Evolutionary conservation across 2,888 invertebrate genomes (phyloP).

Genomic region (Netelia fuscicornis): DNA sequence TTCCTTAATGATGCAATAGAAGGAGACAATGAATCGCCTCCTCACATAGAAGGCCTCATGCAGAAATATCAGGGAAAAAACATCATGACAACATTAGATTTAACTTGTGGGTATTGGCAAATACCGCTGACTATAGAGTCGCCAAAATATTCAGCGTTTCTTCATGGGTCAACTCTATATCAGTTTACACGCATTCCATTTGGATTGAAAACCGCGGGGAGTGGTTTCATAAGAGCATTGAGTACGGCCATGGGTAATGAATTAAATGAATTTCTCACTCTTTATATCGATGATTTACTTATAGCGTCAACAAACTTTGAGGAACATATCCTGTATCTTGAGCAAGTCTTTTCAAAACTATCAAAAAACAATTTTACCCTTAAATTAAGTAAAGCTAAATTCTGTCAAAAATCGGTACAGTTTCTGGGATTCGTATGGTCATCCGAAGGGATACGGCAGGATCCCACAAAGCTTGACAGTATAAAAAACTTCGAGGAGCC

Average conservation of each 20-base stretch:
- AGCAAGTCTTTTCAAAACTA: constrained; percentile 68
- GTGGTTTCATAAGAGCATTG: constrained; percentile 67
- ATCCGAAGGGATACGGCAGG: constrained; percentile 41
- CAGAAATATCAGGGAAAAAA: background rate
- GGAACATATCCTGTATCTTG: constrained; percentile 71
- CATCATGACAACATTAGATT: background rate
- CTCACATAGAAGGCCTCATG: constrained; percentile 37
- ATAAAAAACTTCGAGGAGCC: constrained; percentile 72
- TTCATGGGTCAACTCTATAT: constrained; percentile 30
- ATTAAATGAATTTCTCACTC: constrained; percentile 71
- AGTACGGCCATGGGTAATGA: constrained; percentile 71
- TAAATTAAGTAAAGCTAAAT: constrained; percentile 70
- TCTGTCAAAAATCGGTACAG: constrained; percentile 56
- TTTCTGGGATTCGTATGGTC: constrained; percentile 63
- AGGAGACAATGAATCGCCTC: constrained; percentile 71
- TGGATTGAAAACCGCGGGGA: constrained; percentile 75
- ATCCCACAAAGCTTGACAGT: constrained; percentile 61
- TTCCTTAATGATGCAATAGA: constrained; percentile 72
- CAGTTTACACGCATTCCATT: constrained; percentile 70
- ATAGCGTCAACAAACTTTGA: constrained; percentile 72
- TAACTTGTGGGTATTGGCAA: constrained; percentile 68
- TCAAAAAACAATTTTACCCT: constrained; percentile 70
- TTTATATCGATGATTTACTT: constrained; percentile 78
- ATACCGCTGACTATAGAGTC: constrained; percentile 61
- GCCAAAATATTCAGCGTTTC: constrained; percentile 64